phyloP scores from a whole-genome alignment of 2,113 vertebrate species.

The Cebidichthys violaceus region DNA sequence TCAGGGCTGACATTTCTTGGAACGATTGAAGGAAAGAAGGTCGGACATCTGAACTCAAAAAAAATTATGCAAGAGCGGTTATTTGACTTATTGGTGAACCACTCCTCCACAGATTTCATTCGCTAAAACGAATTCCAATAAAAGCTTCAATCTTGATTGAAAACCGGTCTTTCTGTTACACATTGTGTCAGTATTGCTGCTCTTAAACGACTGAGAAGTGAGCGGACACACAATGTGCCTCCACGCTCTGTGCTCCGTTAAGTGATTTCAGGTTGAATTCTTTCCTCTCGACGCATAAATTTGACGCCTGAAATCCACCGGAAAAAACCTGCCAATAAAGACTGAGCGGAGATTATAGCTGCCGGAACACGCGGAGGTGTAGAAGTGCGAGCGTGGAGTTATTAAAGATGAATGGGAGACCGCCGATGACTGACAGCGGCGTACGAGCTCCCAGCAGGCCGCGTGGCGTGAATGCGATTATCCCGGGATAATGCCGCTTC shows the following conservation, averaged over 20 bases:
- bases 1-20: not conserved
- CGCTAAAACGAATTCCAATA: not conserved
- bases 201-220: not conserved
- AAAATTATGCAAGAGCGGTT: too few relatives aligned
- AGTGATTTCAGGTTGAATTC: not conserved
- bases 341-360: constrained; percentile 10
- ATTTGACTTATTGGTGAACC: too few relatives aligned
- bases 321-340: constrained; percentile 7
- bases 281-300: not conserved
- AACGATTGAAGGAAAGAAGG: not conserved
- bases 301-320: not conserved
- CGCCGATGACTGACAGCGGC: constrained; percentile 48
- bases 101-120: not conserved
- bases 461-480: constrained; percentile 52
- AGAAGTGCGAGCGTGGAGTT: constrained; percentile 20
- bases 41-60: not conserved
- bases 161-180: not conserved
- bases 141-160: not conserved
- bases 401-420: constrained; percentile 49
- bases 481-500: constrained; percentile 52
- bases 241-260: not conserved
- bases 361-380: constrained; percentile 9
- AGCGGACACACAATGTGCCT: not conserved
- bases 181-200: fast-evolving
- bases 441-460: constrained; percentile 46